Conservation (phyloP, 2,113 vertebrate genomes). For the Varanus komodoensis region DNA sequence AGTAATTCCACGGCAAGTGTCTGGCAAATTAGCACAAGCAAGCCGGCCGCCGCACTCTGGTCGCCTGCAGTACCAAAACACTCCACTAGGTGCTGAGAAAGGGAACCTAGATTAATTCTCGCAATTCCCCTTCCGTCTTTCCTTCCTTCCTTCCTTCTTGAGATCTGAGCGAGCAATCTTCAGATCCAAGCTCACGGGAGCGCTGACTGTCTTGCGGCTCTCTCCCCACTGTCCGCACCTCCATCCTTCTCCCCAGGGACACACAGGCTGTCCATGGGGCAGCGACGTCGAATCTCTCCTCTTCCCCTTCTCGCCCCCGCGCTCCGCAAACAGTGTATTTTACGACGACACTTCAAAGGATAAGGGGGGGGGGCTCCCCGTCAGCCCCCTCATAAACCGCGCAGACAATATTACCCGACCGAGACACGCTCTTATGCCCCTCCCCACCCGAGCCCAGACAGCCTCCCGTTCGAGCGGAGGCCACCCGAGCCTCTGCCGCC, state of each 20-base stretch:
- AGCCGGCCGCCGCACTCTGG: neutral
- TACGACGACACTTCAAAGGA: slow-evolving; percentile 36
- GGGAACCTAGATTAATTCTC: neutral
- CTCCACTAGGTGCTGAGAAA: neutral
- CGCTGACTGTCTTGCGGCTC: too few relatives aligned
- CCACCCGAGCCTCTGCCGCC: neutral
- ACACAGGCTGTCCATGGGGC: neutral
- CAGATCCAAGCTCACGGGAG: neutral
- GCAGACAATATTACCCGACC: neutral
- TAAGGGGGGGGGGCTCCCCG: neutral
- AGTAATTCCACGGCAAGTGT: neutral
- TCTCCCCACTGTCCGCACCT: neutral
- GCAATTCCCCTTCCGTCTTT: too few relatives aligned
- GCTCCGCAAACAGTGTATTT: slow-evolving; percentile 13
- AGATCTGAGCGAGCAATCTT: neutral
- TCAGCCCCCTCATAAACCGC: neutral
- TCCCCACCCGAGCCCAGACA: neutral
- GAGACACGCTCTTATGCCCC: neutral
- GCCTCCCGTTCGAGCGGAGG: neutral
- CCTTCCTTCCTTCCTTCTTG: too few relatives aligned
- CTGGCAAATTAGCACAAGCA: neutral
- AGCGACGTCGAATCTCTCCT: too few relatives aligned
- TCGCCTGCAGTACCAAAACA: neutral
- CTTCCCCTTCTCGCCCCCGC: too few relatives aligned
- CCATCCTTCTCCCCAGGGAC: neutral